Base-by-base conservation (phyloP, 2,113 vertebrate species). In the Cairina moschata region DNA sequence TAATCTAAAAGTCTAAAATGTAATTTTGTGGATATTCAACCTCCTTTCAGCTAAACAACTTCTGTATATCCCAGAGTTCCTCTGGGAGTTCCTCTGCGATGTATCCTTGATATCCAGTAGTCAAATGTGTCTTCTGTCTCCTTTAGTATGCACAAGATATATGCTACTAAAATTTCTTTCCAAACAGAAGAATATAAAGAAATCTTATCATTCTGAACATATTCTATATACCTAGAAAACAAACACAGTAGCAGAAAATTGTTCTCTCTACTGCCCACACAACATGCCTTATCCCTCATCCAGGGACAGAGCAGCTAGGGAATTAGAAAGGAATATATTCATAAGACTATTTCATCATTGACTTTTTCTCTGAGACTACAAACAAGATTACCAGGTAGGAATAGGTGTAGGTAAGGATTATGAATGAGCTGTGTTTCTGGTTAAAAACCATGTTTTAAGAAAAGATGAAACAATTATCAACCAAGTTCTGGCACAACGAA, bases 291-390 rank as follows among this genome's bases (percentile, higher is more conserved):
- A 46, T 6, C 3, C 18, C 6, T 73, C 48, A 73, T 59, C 36
- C 62, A 46, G 25, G 22, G 28, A 76, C 28, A 84, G 4, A 52
- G 26, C 34, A 74, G 9, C 32, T 72, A 74, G 29, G 34, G 29
- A 93, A 38, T 82, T 88, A 88, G 46, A 77, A 79, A 88, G 44
- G 62, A 79, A 76, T 54, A 54, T 28, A 38, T 31, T 69, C 84
- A 44, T 40, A 69, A 86, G n/a, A 40, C 22, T 73, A 32, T 82
- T 94, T 71, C 31, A 54, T 86, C 34, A 40, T 6, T 94, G 77
- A 79, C 80, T 63, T 96, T 93, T 91, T 50, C 84, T 72, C 67
- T 82, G 44, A 91, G 40, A 69, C 28, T 62, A 73, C 28, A 84
- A 82, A 73, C 5, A 88, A 93, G 78, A 93, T 83, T 67, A 28